These are phyloP conservation scores for Hipposideros larvatus DNA, from an alignment of 2,797 vertebrate genomes.

Conservation along the genomic window DNA sequence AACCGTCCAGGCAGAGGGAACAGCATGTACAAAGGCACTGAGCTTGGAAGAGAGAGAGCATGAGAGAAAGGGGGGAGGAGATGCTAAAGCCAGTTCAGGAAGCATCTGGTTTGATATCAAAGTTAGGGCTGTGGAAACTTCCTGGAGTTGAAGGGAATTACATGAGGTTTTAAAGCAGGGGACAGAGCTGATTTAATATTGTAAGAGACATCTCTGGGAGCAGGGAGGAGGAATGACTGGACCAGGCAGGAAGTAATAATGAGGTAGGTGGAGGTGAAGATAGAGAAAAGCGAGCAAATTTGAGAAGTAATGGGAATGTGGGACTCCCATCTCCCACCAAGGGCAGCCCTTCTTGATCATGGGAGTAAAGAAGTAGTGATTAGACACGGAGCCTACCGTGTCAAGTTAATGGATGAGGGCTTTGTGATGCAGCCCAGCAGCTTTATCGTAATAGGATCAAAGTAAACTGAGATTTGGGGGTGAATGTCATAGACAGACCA, in stretches of 20 bases:
- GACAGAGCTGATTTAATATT: background rate
- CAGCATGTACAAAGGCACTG: background rate
- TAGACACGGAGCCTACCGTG: background rate
- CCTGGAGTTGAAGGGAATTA: background rate
- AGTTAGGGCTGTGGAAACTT: background rate
- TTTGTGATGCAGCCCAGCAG: conserved; percentile 4
- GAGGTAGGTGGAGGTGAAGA: background rate
- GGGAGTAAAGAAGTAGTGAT: background rate
- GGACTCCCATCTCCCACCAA: background rate
- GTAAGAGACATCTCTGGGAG: background rate
- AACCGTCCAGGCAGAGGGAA: background rate
- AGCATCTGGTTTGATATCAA: background rate
- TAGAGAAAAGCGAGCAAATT: background rate
- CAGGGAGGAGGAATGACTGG: background rate
- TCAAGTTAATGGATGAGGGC: background rate
- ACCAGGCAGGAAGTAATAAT: background rate
- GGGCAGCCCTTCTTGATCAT: background rate
- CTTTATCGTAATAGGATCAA: background rate
- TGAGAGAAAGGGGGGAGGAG: conserved; percentile 6
- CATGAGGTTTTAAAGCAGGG: background rate
- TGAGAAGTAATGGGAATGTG: background rate
- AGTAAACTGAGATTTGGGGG: background rate
- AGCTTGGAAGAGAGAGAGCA: background rate
- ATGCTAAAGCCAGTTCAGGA: background rate
- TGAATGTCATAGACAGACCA: background rate